These are phyloP conservation scores for Coptodon rendalli DNA, from an alignment of 2,113 vertebrate genomes.

Conservation along the genomic window DNA sequence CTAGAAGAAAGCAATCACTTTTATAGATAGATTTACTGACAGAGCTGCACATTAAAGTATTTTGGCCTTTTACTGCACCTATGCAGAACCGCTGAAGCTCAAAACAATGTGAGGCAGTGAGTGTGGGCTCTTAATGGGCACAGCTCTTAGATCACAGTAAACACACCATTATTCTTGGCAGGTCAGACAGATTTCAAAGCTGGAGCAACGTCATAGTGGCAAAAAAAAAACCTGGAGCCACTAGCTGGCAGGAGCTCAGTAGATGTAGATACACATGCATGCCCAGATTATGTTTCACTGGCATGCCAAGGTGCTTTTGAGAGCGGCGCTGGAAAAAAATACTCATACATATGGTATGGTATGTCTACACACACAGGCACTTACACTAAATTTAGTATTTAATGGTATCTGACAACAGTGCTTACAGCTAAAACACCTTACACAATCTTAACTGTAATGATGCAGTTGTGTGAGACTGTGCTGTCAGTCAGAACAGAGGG, in stretches of 20 bases:
- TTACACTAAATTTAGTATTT: not conserved
- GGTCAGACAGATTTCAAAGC: constrained; percentile 29
- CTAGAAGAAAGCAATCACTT: not conserved
- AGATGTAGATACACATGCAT: not conserved
- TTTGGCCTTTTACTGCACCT: not conserved
- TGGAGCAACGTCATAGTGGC: not conserved
- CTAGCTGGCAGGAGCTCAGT: not conserved
- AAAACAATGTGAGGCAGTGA: not conserved
- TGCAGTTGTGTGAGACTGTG: not conserved
- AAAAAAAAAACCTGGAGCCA: not conserved
- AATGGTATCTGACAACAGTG: not conserved
- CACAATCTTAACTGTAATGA: not conserved
- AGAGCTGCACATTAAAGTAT: not conserved
- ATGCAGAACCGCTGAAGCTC: not conserved
- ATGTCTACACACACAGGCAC: not conserved
- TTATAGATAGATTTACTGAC: not conserved
- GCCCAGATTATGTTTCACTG: not conserved
- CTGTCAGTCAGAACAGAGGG: not conserved
- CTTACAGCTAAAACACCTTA: not conserved
- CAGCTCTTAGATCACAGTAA: not conserved
- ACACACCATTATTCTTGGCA: constrained; percentile 30
- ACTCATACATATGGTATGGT: not conserved
- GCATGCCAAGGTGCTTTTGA: not conserved
- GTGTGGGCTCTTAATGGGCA: not conserved
- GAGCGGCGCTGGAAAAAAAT: not conserved